Evolutionary conservation across 2,888 invertebrate genomes (phyloP).

Genomic region (Tiliacea citrago): DNA sequence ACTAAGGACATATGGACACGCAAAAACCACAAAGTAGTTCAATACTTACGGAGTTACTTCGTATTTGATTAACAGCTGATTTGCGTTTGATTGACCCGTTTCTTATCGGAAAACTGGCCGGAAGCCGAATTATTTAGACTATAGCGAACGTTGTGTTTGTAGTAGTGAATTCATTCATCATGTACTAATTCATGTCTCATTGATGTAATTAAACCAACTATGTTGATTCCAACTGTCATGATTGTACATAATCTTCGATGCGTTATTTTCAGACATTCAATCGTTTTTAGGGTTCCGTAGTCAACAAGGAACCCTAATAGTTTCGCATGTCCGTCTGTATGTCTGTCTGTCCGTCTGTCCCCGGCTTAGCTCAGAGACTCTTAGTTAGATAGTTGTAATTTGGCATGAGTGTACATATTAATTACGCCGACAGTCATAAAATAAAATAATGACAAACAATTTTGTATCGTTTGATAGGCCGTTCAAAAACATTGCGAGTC

Average conservation of each 20-base stretch:
- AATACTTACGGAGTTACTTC: conserved; percentile 23
- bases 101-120: conserved; percentile 43
- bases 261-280: background rate
- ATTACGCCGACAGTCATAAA: no score
- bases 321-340: no score
- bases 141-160: conserved; percentile 34
- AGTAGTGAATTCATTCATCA: conserved; percentile 42
- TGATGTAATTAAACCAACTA: conserved; percentile 19
- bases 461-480: no score
- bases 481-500: no score
- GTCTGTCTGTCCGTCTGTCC: no score
- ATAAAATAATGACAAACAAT: no score
- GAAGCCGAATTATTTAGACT: conserved; percentile 48
- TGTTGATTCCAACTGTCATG: background rate
- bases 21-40: conserved; percentile 1
- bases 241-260: background rate
- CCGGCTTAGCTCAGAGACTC: no score
- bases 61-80: conserved; percentile 40
- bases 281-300: no score
- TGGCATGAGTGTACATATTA: no score
- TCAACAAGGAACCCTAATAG: no score
- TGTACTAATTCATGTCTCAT: conserved; percentile 29
- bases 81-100: conserved; percentile 25
- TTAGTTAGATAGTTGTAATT: no score
- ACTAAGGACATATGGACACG: background rate